Percentiles rank a stretch among this genome's conserved stretches.
These are phyloP conservation scores for Falcunculus frontatus DNA, from an alignment of 2,113 vertebrate genomes.

Conservation along the genomic window DNA sequence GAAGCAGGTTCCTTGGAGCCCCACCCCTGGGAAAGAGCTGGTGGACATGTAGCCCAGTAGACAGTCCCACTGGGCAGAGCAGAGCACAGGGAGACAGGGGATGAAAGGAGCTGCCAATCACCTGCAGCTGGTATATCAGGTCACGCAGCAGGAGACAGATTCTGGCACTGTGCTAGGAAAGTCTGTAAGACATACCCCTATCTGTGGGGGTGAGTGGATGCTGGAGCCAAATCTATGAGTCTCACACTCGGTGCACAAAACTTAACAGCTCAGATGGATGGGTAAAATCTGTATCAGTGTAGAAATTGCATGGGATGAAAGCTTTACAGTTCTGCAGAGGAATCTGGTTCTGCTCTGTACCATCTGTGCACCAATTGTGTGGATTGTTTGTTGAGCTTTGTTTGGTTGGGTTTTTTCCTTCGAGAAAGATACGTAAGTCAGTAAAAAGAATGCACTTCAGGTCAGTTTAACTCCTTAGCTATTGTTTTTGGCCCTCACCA, in stretches of 20 bases:
- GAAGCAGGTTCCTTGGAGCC: neutral
- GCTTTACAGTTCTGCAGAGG: constrained; percentile 47
- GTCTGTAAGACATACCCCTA: constrained; percentile 34
- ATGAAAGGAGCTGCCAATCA: neutral
- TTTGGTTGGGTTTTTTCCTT: constrained; percentile 26
- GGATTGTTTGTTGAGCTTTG: constrained; percentile 43
- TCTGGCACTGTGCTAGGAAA: constrained; percentile 14
- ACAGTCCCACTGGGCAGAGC: neutral
- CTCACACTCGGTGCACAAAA: constrained; percentile 43
- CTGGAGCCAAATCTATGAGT: constrained; percentile 61
- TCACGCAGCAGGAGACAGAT: constrained; percentile 18
- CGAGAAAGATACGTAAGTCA: neutral
- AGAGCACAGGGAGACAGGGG: neutral
- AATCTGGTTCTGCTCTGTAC: constrained; percentile 50
- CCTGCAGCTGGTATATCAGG: neutral
- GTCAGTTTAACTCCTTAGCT: neutral
- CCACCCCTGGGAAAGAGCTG: neutral
- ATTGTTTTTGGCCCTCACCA: neutral
- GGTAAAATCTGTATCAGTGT: constrained; percentile 31
- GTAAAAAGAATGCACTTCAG: neutral
- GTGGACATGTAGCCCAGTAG: neutral
- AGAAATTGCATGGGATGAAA: constrained; percentile 40
- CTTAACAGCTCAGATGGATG: constrained; percentile 65
- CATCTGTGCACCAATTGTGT: constrained; percentile 55
- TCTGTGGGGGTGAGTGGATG: constrained; percentile 32